These are phyloP conservation scores for Periophthalmus magnuspinnatus DNA, from an alignment of 2,797 vertebrate species.

Conservation along the genomic window DNA sequence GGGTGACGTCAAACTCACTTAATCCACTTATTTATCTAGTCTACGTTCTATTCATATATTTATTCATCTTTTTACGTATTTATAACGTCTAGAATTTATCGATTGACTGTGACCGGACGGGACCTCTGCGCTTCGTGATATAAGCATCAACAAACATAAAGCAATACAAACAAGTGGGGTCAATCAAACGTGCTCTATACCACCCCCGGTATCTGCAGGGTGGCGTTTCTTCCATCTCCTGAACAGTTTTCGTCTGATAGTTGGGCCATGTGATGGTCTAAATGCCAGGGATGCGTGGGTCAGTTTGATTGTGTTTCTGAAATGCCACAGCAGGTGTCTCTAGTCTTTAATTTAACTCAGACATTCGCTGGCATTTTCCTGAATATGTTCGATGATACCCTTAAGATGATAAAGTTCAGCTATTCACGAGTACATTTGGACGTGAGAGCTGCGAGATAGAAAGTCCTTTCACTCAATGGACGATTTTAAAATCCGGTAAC, in stretches of 20 bases:
- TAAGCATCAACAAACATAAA: constrained; percentile 35
- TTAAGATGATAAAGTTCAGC: constrained; percentile 20
- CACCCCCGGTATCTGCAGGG: constrained; percentile 28
- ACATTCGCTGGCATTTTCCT: constrained; percentile 73
- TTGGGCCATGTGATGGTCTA: constrained; percentile 62
- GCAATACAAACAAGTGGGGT: constrained; percentile 26
- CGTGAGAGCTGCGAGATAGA: not conserved
- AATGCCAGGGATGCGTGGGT: constrained; percentile 71
- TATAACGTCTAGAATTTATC: not conserved
- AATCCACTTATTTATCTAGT: too few species aligned
- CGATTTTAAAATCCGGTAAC: not conserved
- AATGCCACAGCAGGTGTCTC: constrained; percentile 72
- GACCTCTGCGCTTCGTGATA: constrained; percentile 35
- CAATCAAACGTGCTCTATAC: not conserved
- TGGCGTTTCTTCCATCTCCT: constrained; percentile 49
- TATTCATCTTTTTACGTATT: not conserved
- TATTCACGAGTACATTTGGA: not conserved
- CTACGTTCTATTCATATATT: not conserved
- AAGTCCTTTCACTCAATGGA: not conserved
- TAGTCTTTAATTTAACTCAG: constrained; percentile 64
- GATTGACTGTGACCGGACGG: not conserved
- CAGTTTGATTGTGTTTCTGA: constrained; percentile 72
- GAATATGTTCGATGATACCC: constrained; percentile 46
- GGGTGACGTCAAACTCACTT: too few species aligned
- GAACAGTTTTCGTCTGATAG: constrained; percentile 58